Evolutionary conservation across 1,140 invertebrate genomes (phyloP).

Genomic region (Sminthurinus signatus): DNA sequence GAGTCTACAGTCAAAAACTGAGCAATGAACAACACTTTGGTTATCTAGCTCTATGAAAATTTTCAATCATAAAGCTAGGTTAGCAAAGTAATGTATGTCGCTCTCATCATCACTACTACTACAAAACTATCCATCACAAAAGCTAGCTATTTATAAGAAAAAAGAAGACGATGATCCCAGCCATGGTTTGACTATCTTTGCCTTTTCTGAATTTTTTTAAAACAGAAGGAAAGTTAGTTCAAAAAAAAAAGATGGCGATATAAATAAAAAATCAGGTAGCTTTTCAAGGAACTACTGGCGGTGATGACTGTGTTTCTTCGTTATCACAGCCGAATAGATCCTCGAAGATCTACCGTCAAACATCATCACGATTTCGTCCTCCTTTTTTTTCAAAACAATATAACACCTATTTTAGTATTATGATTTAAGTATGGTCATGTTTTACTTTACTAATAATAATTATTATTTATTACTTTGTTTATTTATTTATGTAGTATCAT

Average conservation of each 20-base stretch:
- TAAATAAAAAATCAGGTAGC: conserved; percentile 14
- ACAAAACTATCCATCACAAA: no score
- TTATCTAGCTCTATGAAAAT: conserved; percentile 56
- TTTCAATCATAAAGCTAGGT: conserved; percentile 57
- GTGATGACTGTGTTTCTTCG: conserved; percentile 39
- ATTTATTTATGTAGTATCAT: no score
- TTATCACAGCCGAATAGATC: conserved; percentile 43
- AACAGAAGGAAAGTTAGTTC: no score
- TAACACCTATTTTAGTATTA: no score
- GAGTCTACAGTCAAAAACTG: background rate
- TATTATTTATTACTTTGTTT: no score
- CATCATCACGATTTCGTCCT: background rate
- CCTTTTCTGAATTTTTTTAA: no score
- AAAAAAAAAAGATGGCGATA: background rate
- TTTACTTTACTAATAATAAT: no score
- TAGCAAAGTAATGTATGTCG: conserved; percentile 51
- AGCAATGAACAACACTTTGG: conserved; percentile 48
- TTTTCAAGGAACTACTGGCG: conserved; percentile 42
- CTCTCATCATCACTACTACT: conserved; percentile 42
- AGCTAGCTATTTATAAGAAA: no score
- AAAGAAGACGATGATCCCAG: no score
- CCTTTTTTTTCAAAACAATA: no score
- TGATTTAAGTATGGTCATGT: no score
- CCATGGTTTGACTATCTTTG: no score
- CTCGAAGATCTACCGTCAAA: conserved; percentile 32